Evolutionary conservation across 2,113 vertebrate species (phyloP).

Genomic region (Nothobranchius kuhntae): DNA sequence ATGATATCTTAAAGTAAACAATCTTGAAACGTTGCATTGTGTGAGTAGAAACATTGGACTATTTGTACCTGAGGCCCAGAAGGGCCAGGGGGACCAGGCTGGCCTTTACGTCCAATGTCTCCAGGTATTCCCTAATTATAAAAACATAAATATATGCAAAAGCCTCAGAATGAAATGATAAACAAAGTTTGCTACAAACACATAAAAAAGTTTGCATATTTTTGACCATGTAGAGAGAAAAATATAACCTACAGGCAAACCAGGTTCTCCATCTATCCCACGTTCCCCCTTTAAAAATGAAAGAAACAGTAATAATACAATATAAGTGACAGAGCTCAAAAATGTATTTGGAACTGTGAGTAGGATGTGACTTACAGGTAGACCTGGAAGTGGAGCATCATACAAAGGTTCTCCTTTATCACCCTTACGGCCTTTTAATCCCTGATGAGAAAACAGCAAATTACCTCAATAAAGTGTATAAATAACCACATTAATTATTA

Average conservation of each 20-base stretch:
- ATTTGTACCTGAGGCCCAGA: slow-evolving; percentile 36
- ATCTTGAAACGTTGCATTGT: not conserved
- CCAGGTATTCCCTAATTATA: slow-evolving; percentile 53
- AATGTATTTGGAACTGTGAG: not conserved
- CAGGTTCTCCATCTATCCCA: slow-evolving; percentile 34
- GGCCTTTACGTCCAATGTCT: slow-evolving; percentile 35
- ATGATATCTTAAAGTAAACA: not conserved
- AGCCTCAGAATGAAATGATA: not conserved
- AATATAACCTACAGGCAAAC: slow-evolving; percentile 44
- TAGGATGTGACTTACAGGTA: slow-evolving; percentile 41
- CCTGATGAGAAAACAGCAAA: slow-evolving; percentile 56
- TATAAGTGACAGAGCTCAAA: not conserved
- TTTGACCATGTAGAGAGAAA: no score
- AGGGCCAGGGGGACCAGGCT: slow-evolving; percentile 19
- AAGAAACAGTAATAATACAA: not conserved
- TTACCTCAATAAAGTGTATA: not conserved
- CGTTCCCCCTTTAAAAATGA: slow-evolving; percentile 45
- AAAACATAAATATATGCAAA: not conserved
- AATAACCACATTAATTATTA: not conserved
- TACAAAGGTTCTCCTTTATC: slow-evolving; percentile 82
- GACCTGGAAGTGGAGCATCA: slow-evolving; percentile 15
- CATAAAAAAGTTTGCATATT: no score
- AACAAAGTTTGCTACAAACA: no score
- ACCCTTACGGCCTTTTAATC: slow-evolving; percentile 80
- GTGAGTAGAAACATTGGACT: not conserved